Evolutionary conservation across 2,888 invertebrate species (phyloP), one percentile per base, ranked within the genome.

Genomic region (Luperina testacea): DNA sequence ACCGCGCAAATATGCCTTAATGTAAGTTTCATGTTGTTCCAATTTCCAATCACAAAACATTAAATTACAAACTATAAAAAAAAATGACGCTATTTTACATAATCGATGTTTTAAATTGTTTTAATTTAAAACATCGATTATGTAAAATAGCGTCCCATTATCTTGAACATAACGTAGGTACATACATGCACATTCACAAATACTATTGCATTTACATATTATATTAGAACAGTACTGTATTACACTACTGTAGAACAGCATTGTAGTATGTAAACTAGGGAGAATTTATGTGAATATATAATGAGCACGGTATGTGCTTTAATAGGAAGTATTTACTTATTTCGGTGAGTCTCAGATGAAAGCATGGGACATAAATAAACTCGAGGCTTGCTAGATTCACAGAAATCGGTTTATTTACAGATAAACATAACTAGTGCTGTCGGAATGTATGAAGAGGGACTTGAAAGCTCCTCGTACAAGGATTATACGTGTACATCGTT

Each of bases 221-320:
- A 68, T 69, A n/a, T 42, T 20, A n/a, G 24, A n/a, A 68, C 17
- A 42, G 7, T 32, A 32, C 32, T 32, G 32, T n/a, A n/a, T n/a
- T n/a, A 68, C 17, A 42, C 5, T 32, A 32, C 32, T 32, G 32
- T 20, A n/a, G 24, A n/a, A 68, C 17, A 42, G 7, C n/a, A 32
- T 1, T 32, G 32, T 32, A 1, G 9, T 20, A n/a, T 64, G 63
- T 73, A 67, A 83, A 85, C 24, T 51, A 7, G 20, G 24, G 17
- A 38, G n/a, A 81, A 81, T 51, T 75, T 64, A 73, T 74, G 71
- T 45, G 59, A 81, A 74, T 85, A 68, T 51, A 59, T 72, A 61
- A 48, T 32, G 51, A 42, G 48, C 27, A 75, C 17, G 48, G 15
- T 48, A 45, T 64, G 9, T 45, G 38, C 68, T 57, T 27, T 15